Conservation (phyloP, 2,888 invertebrate species). For the Acanthosepion esculentum region DNA sequence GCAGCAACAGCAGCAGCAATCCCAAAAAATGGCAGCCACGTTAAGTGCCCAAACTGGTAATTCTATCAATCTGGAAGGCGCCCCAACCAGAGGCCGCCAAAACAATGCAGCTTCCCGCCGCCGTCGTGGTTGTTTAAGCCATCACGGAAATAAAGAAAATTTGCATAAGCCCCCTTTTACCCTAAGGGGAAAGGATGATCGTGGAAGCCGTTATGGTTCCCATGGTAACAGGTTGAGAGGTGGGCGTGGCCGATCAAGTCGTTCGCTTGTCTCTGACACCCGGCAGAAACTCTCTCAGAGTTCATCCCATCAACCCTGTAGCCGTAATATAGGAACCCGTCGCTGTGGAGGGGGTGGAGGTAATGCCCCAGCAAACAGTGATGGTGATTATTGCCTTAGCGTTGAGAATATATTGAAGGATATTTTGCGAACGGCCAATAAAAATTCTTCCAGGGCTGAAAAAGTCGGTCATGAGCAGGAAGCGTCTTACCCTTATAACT, state of each 20-base stretch:
- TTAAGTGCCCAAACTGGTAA: background rate
- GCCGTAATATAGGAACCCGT: background rate
- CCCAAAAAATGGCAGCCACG: background rate
- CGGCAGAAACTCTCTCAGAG: background rate
- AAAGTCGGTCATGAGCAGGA: background rate
- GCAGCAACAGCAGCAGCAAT: background rate
- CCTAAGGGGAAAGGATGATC: background rate
- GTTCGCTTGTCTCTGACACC: background rate
- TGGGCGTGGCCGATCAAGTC: background rate
- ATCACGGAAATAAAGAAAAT: slow-evolving; percentile 35
- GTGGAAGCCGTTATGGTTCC: background rate
- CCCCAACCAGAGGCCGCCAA: background rate
- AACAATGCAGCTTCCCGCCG: background rate
- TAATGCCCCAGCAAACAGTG: background rate
- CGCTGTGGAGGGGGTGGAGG: background rate
- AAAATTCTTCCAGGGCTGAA: background rate
- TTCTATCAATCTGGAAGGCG: background rate
- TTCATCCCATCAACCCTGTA: background rate
- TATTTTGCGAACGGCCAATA: background rate
- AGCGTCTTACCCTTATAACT: background rate
- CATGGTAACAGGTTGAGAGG: background rate
- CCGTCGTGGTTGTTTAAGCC: background rate
- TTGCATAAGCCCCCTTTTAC: background rate
- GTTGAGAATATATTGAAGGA: slow-evolving; percentile 8
- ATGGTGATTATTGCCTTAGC: background rate